These are phyloP conservation scores for Bugula neritina DNA, from an alignment of 2,888 invertebrate species.

Conservation along the genomic window DNA sequence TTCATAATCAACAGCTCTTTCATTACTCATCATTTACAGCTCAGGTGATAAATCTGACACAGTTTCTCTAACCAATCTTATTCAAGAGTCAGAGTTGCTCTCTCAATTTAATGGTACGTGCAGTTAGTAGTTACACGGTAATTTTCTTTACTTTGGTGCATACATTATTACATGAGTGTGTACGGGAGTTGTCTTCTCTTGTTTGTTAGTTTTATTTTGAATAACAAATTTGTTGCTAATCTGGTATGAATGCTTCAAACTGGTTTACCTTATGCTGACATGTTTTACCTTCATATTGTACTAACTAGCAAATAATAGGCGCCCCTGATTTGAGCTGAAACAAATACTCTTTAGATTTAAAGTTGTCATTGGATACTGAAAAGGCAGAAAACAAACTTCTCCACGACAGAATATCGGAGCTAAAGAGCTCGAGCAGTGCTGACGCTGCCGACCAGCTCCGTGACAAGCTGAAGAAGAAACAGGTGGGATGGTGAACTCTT, in stretches of 20 bases:
- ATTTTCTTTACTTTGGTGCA: too few species aligned
- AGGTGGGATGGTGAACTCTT: conserved; percentile 43
- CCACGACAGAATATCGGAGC: conserved; percentile 39
- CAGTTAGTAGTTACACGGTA: too few species aligned
- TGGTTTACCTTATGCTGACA: too few species aligned
- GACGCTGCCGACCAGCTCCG: conserved; percentile 33
- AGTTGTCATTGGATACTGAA: conserved; percentile 47
- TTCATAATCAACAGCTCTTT: too few species aligned
- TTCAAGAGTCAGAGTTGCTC: conserved; percentile 22
- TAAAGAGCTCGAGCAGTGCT: conserved; percentile 34
- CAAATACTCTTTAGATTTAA: conserved; percentile 45
- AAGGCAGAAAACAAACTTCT: conserved; percentile 51
- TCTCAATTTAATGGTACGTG: conserved; percentile 1
- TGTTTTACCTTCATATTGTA: too few species aligned
- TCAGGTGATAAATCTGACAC: neutral
- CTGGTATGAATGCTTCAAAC: too few species aligned
- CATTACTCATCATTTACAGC: neutral
- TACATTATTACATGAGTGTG: too few species aligned
- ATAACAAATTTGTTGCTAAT: too few species aligned
- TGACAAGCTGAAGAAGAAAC: conserved; percentile 53
- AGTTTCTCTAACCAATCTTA: conserved; percentile 1
- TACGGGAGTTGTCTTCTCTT: too few species aligned
- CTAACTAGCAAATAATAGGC: too few species aligned
- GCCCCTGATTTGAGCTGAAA: too few species aligned
- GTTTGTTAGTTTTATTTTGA: too few species aligned